phyloP scores from a whole-genome alignment of 53 echinoderm and acorn worm genomes.

The Echinometra lucunter region DNA sequence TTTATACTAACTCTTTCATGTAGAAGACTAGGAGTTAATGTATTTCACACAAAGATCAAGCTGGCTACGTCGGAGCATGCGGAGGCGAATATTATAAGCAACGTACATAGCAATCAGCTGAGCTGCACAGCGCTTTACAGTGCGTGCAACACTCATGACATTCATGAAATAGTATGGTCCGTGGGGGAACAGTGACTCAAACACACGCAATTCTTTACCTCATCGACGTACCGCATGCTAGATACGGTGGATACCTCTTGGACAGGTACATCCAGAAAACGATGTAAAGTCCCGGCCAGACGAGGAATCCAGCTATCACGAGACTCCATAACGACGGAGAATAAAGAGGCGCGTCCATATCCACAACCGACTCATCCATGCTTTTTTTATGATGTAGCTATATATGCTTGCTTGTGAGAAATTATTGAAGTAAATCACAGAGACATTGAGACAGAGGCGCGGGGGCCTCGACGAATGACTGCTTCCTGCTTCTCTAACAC shows the following conservation, averaged over 20 bases:
- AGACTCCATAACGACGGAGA: constrained; percentile 2
- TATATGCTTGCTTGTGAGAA: background rate
- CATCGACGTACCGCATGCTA: constrained; percentile 48
- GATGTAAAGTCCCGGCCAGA: constrained; percentile 30
- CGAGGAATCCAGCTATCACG: background rate
- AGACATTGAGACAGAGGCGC: background rate
- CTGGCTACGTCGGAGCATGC: background rate
- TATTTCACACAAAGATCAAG: too few relatives aligned
- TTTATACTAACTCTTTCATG: background rate
- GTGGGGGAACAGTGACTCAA: background rate
- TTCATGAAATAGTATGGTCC: background rate
- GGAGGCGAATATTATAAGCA: background rate
- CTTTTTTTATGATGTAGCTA: background rate
- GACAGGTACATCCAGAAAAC: background rate
- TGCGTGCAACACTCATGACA: background rate
- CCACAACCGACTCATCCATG: background rate
- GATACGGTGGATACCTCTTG: background rate
- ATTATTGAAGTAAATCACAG: background rate
- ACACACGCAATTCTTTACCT: constrained; percentile 43
- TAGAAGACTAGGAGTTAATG: background rate
- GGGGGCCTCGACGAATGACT: background rate
- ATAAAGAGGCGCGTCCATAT: constrained; percentile 1
- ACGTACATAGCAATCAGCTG: background rate
- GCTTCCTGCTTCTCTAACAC: background rate
- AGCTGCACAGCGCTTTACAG: background rate